Evolutionary conservation across 2,797 vertebrate genomes (phyloP).

Genomic region (Dromococcyx pavoninus): DNA sequence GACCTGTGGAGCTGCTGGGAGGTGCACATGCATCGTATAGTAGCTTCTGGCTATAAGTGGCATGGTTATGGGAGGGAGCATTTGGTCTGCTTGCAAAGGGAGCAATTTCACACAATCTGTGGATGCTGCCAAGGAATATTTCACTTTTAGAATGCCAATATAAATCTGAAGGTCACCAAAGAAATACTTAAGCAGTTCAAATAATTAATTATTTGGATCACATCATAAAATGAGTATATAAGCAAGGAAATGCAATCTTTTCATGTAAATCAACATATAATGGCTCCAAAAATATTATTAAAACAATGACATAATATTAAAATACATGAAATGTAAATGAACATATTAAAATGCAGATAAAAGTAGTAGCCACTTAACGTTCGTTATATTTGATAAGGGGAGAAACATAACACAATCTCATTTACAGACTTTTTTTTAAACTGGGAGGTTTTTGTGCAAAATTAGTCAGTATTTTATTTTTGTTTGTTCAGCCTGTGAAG

Average conservation of each 20-base stretch:
- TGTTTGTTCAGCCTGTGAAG: neutral
- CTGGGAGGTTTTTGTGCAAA: neutral
- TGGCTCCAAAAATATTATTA: neutral
- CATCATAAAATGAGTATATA: slow-evolving; percentile 1
- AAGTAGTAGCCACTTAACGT: neutral
- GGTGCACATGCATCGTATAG: fast-evolving
- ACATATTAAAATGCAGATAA: neutral
- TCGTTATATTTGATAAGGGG: neutral
- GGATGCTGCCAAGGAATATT: neutral
- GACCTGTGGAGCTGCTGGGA: neutral
- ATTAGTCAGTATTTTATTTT: neutral
- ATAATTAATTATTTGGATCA: slow-evolving; percentile 15
- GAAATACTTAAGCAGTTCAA: neutral
- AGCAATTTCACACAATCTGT: neutral
- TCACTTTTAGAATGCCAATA: neutral
- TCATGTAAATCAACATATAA: neutral
- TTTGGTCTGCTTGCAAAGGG: neutral
- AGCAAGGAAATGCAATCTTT: neutral
- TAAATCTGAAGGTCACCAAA: neutral
- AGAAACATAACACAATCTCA: neutral
- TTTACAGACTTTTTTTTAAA: neutral
- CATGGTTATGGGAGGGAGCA: neutral
- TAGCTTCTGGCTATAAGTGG: neutral
- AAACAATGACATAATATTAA: neutral
- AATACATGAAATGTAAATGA: neutral